Evolutionary conservation across 2,888 invertebrate genomes (phyloP).

Genomic region (Rotaria socialis): DNA sequence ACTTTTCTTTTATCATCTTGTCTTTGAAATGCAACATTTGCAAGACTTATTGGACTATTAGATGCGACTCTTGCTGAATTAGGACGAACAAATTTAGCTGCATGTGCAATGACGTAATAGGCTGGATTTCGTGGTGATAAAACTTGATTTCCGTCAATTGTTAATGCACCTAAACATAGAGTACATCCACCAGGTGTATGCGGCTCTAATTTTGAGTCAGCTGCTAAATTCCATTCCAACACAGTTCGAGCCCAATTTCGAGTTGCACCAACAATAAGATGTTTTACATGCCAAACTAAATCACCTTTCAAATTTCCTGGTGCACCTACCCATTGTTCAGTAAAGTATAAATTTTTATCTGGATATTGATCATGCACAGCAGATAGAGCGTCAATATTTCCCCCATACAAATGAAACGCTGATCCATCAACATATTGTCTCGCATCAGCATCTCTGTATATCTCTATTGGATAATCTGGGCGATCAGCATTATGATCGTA

Average conservation of each 20-base stretch:
- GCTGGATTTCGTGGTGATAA: slow-evolving; percentile 43
- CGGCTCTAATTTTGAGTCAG: slow-evolving; percentile 43
- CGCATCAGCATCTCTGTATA: slow-evolving; percentile 47
- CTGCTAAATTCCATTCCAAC: slow-evolving; percentile 48
- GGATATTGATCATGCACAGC: slow-evolving; percentile 42
- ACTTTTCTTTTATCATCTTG: neutral
- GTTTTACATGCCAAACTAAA: slow-evolving; percentile 47
- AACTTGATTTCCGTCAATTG: slow-evolving; percentile 41
- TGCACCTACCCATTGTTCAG: slow-evolving; percentile 47
- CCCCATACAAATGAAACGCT: slow-evolving; percentile 48
- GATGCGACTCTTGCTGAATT: slow-evolving; percentile 43
- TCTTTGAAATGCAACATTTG: slow-evolving; percentile 19
- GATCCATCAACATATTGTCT: slow-evolving; percentile 47
- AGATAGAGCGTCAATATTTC: slow-evolving; percentile 39
- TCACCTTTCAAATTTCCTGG: slow-evolving; percentile 46
- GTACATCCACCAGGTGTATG: slow-evolving; percentile 48
- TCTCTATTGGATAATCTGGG: slow-evolving; percentile 45
- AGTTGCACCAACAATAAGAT: slow-evolving; percentile 47
- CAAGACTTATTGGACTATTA: neutral
- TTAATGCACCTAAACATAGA: slow-evolving; percentile 48
- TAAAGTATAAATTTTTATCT: slow-evolving; percentile 48
- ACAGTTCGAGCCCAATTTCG: slow-evolving; percentile 47
- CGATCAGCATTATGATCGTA: slow-evolving; percentile 49
- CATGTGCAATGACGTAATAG: slow-evolving; percentile 48
- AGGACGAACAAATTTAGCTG: slow-evolving; percentile 47